A percentile compares a stretch with the other conserved stretches of the same genome.
Evolutionary conservation across 2,113 vertebrate genomes (phyloP).

Genomic region (Poeciliopsis retropinna): DNA sequence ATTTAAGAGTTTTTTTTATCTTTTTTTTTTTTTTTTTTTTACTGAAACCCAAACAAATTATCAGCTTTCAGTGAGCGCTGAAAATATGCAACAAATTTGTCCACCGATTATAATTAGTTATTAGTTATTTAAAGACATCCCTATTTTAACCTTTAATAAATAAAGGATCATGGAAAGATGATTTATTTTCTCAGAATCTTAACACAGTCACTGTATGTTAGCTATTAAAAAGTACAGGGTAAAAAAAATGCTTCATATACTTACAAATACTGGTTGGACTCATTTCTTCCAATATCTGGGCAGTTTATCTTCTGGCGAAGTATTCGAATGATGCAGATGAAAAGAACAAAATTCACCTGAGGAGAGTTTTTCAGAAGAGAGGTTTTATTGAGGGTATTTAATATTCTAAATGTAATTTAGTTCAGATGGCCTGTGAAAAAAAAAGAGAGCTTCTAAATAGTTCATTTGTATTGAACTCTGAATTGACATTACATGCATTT

Average conservation of each 20-base stretch:
- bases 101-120: too few relatives aligned
- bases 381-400: background rate
- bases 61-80: background rate
- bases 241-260: conserved; percentile 59
- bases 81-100: conserved; percentile 15
- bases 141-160: conserved; percentile 6
- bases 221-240: conserved; percentile 1
- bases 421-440: background rate
- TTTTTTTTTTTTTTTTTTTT: too few relatives aligned
- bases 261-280: conserved; percentile 94
- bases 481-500: too few relatives aligned
- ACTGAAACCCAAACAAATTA: conserved; percentile 5
- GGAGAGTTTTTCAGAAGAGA: conserved; percentile 1
- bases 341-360: conserved; percentile 94
- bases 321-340: conserved; percentile 95
- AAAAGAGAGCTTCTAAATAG: conserved; percentile 29
- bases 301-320: conserved; percentile 95
- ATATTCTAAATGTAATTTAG: background rate
- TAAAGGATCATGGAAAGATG: background rate
- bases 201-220: background rate
- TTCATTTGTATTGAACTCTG: conserved; percentile 28
- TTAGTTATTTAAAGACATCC: background rate
- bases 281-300: conserved; percentile 89
- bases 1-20: background rate
- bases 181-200: background rate